Base-by-base conservation (phyloP, 1,140 invertebrate species). In the Lepidurus arcticus region DNA sequence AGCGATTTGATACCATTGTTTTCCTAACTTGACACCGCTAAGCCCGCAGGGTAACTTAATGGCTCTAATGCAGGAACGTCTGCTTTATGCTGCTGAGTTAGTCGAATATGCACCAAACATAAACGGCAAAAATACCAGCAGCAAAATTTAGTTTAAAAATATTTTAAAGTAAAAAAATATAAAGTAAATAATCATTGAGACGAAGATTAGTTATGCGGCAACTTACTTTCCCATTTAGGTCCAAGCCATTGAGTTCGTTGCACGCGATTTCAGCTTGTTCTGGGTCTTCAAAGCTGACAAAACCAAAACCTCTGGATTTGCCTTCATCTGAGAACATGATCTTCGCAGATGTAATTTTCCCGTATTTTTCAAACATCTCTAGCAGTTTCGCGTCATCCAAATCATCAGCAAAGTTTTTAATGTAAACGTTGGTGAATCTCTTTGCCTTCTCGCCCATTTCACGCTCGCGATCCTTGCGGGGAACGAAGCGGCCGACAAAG, bases 251-350 rank as follows among this genome's bases (percentile, higher is more conserved):
- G 21, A 98, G 85, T 53, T 94, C 94, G 75, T 92, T 88, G 9
- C 96, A 94, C 81, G 96, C 96, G 82, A 91, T 90, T 85, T 99
- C 97, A 76, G 98, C 98, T 80, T 92, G 91, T 85, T 98, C 97
- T 73, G 97, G 93, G 84, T 97, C 94, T 86, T 99, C 96, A 87
- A 96, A 99, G 47, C 96, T 96, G 76, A 99, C 98, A 88, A 99
- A 99, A n/a, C 98, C 98, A 88, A 99, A 99, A n/a, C 98, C 97
- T 85, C 94, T 92, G 24, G 94, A 95, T 84, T 95, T 94, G 7
- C 95, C 96, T 85, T 94, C 92, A 77, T 95, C 93, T 83, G 96
- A 96, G 82, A 89, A 76, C 24, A 76, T 79, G 81, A 88, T 85
- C 87, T 96, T 96, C 83, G 96, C 93, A 85, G 94, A 95, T 45